Base-by-base conservation (phyloP, 2,113 vertebrate genomes). In the Megaceryle torquata region DNA sequence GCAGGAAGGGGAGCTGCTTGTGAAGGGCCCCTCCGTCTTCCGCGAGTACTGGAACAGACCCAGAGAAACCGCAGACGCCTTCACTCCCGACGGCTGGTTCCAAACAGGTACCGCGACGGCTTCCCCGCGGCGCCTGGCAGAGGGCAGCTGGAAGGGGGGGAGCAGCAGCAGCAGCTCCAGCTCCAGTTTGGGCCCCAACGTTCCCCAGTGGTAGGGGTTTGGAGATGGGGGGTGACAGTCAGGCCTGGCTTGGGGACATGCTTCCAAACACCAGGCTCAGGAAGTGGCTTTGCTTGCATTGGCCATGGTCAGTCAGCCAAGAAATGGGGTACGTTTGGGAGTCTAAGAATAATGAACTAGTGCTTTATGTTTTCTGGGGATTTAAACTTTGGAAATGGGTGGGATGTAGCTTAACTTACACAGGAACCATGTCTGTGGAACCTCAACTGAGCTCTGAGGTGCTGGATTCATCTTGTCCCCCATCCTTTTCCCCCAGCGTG, bases 21-120 rank as follows among this genome's bases (percentile, higher is more conserved):
- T 99, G 74, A 98, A 93, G 64, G 99, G 99, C 5, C 97, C 98
- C 1, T 98, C 98, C 0, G 98, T 99, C 75, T 99, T 99, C 94
- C 98, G 95, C 3, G 98, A 99, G 84, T 99, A 99, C 98, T 99
- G 99, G 99, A 98, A 98, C 97, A 98, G 98, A 74, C 97, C 99
- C 44, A 96, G 96, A 37, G 99, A 99, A 48, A 99, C 99, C 0
- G 94, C 48, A 11, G 98, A 97, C 0, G 97, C 99, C 33, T 99
- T 99, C 95, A 99, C 98, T 0, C 72, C 97, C 0, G 98, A 99
- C 0, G 98, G 99, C 97, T 99, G 99, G 99, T 99, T 99, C 95
- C 98, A 97, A 96, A 99, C 99, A 97, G 99, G 99, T 99, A 98
- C 29, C 11, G 44, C 1, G 0, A 3, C 1, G 20, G 41, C 12